A percentile compares a stretch with the other conserved stretches of the same genome.
These are phyloP conservation scores for Drosophila ercepeae DNA, from an alignment of 1,140 invertebrate genomes.

Conservation along the genomic window DNA sequence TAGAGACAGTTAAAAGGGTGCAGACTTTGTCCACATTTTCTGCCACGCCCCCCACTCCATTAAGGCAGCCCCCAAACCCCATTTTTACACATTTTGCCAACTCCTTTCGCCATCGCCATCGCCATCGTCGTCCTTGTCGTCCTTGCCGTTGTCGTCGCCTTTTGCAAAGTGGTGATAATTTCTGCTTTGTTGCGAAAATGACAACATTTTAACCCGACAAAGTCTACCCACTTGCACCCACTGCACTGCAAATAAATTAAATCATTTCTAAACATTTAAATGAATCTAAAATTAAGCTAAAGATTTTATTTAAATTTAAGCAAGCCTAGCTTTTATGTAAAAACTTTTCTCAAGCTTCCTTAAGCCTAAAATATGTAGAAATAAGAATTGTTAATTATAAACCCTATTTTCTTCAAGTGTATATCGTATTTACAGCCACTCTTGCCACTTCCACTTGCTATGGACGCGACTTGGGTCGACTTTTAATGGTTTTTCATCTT, in stretches of 20 bases:
- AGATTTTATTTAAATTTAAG: too few relatives aligned
- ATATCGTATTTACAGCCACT: neutral
- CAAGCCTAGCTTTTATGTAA: too few relatives aligned
- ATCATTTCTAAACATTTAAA: too few relatives aligned
- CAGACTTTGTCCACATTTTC: slow-evolving; percentile 32
- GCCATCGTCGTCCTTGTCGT: slow-evolving; percentile 50
- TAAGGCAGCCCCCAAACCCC: neutral
- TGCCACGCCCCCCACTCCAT: slow-evolving; percentile 11
- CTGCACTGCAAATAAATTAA: neutral
- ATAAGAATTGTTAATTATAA: neutral
- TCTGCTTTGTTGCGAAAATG: slow-evolving; percentile 80
- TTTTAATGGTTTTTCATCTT: slow-evolving; percentile 80
- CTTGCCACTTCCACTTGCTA: slow-evolving; percentile 46
- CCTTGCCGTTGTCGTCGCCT: slow-evolving; percentile 65
- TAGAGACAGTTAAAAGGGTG: slow-evolving; percentile 35
- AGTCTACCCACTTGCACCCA: slow-evolving; percentile 1
- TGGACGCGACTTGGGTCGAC: slow-evolving; percentile 76
- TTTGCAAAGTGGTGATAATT: slow-evolving; percentile 83
- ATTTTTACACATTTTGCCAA: slow-evolving; percentile 17
- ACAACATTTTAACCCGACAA: slow-evolving; percentile 74
- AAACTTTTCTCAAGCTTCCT: too few relatives aligned
- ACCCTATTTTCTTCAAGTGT: neutral
- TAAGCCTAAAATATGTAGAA: too few relatives aligned
- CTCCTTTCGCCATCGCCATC: slow-evolving; percentile 27
- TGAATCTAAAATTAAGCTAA: too few relatives aligned